Conservation (phyloP, 2,113 vertebrate species). For the Alexandromys fortis region DNA sequence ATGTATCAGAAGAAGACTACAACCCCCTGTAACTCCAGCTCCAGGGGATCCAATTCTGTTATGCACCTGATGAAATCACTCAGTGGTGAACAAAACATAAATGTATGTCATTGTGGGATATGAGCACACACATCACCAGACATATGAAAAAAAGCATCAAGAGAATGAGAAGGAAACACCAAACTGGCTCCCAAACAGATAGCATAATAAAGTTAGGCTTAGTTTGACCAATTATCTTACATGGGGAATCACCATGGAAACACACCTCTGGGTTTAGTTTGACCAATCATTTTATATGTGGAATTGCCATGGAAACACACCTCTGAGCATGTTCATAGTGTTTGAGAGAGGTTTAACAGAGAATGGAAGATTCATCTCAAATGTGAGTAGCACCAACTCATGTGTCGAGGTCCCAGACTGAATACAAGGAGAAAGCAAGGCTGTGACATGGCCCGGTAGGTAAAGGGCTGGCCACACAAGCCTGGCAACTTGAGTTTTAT, state of each 20-base stretch:
- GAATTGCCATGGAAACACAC: neutral
- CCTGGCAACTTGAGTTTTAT: neutral
- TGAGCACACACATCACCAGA: neutral
- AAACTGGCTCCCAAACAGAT: neutral
- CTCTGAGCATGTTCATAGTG: neutral
- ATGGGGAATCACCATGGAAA: neutral
- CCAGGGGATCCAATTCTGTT: neutral
- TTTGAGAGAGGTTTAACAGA: neutral
- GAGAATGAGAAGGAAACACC: neutral
- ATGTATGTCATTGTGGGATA: neutral
- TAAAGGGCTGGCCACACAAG: neutral
- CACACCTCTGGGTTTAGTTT: neutral
- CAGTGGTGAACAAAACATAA: neutral
- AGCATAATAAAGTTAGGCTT: neutral
- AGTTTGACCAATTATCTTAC: neutral
- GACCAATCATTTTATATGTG: neutral
- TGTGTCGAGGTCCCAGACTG: neutral
- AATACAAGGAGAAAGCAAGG: neutral
- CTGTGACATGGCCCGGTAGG: neutral
- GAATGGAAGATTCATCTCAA: neutral
- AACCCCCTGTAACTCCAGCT: neutral
- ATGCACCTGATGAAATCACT: neutral
- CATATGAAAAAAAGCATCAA: no score
- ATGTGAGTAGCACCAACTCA: neutral
- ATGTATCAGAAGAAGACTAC: neutral